phyloP scores from a whole-genome alignment of 2,113 vertebrate genomes.

The Bubo bubo region DNA sequence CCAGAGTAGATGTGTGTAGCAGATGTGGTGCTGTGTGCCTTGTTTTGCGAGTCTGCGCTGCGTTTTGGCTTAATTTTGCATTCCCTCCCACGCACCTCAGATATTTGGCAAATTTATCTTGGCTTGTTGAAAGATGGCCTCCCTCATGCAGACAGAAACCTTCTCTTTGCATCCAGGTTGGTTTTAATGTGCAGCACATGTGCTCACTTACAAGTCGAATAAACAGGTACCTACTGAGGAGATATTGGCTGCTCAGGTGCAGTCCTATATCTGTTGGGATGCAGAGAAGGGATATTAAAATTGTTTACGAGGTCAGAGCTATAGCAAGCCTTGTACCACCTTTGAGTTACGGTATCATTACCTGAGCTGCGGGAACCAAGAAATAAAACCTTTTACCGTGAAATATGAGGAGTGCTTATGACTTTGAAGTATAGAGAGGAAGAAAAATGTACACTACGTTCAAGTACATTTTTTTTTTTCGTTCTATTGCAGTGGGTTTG shows the following conservation, averaged over 20 bases:
- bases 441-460: neutral
- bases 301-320: slow-evolving; percentile 46
- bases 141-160: neutral
- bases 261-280: neutral
- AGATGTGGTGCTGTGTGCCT: neutral
- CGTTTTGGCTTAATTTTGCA: neutral
- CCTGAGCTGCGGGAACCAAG: slow-evolving; percentile 34
- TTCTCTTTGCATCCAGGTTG: neutral
- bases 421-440: slow-evolving; percentile 29
- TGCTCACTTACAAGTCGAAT: neutral
- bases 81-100: neutral
- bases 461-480: neutral
- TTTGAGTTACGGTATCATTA: slow-evolving; percentile 69
- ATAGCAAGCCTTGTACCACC: neutral
- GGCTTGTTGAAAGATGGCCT: neutral
- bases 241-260: neutral
- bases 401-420: slow-evolving; percentile 51
- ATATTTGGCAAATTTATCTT: neutral
- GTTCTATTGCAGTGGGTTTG: neutral
- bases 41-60: neutral
- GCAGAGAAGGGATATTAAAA: slow-evolving; percentile 34
- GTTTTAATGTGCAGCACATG: neutral
- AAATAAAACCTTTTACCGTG: slow-evolving; percentile 55
- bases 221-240: neutral
- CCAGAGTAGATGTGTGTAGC: neutral